Evolutionary conservation across 2,113 vertebrate species (phyloP).

Genomic region (Notothenia coriiceps): DNA sequence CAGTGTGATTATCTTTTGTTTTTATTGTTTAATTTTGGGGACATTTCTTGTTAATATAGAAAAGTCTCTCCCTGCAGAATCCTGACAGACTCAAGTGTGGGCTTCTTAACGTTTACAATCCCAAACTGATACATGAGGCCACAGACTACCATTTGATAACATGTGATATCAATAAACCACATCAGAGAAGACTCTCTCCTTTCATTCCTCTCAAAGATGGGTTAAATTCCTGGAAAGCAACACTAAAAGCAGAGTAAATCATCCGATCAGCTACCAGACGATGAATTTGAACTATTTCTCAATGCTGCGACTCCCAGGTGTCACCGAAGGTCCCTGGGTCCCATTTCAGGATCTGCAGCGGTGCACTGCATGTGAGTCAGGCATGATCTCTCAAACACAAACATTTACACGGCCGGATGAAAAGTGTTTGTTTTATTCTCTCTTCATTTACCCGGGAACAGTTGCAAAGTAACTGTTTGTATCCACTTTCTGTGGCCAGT

Average conservation of each 20-base stretch:
- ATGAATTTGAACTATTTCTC: slow-evolving; percentile 2
- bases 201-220: background rate
- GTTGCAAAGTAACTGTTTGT: slow-evolving; percentile 33
- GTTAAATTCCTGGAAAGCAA: too few species aligned
- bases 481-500: slow-evolving; percentile 4
- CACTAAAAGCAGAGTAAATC: background rate
- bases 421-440: slow-evolving; percentile 50
- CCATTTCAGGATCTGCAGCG: background rate
- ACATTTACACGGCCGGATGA: slow-evolving; percentile 47
- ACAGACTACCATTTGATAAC: background rate
- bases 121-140: background rate
- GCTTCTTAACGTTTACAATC: background rate
- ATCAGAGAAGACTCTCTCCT: background rate
- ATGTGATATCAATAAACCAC: background rate
- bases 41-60: too few species aligned
- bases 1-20: too few species aligned
- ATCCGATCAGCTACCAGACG: slow-evolving; percentile 10
- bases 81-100: slow-evolving; percentile 33
- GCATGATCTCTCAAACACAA: slow-evolving; percentile 39
- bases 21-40: too few species aligned
- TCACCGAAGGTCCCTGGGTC: background rate
- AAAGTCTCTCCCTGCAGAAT: slow-evolving; percentile 64
- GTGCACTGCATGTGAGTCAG: background rate
- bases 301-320: background rate
- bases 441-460: slow-evolving; percentile 22